These are phyloP conservation scores for Drosophila lacteicornis DNA, from an alignment of 1,140 invertebrate species.

Conservation along the genomic window DNA sequence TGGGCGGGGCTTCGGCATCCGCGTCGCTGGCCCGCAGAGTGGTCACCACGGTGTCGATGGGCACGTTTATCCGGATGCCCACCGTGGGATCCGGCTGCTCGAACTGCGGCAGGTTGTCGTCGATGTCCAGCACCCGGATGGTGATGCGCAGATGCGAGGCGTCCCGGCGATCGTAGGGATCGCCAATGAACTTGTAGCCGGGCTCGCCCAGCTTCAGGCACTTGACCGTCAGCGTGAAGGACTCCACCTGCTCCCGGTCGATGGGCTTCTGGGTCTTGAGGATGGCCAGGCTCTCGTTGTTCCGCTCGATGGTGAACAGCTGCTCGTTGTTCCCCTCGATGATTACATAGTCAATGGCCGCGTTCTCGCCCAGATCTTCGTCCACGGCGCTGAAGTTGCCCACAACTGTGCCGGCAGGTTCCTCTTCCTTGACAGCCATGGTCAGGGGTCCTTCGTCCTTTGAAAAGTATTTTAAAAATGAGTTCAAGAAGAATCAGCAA, in stretches of 20 bases:
- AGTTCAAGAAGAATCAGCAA: background rate
- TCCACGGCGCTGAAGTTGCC: slow-evolving; percentile 90
- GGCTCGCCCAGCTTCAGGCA: slow-evolving; percentile 86
- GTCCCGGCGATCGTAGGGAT: slow-evolving; percentile 86
- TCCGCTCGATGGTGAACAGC: slow-evolving; percentile 88
- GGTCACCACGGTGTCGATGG: slow-evolving; percentile 89
- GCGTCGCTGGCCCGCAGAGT: slow-evolving; percentile 89
- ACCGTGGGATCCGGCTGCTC: slow-evolving; percentile 88
- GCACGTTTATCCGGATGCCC: slow-evolving; percentile 91
- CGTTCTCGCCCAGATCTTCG: slow-evolving; percentile 91
- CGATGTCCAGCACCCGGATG: slow-evolving; percentile 89
- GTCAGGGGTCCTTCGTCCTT: slow-evolving; percentile 89
- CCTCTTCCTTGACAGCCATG: slow-evolving; percentile 89
- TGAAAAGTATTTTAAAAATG: background rate
- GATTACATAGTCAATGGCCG: slow-evolving; percentile 90
- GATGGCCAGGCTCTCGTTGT: slow-evolving; percentile 88
- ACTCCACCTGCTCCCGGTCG: slow-evolving; percentile 88
- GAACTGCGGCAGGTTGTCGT: slow-evolving; percentile 91
- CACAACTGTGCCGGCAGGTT: slow-evolving; percentile 87
- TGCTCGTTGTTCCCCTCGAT: slow-evolving; percentile 90
- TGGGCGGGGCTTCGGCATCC: slow-evolving; percentile 88
- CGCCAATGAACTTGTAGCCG: slow-evolving; percentile 80
- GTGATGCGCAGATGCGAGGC: slow-evolving; percentile 89
- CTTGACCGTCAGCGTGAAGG: slow-evolving; percentile 89
- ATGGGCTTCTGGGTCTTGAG: slow-evolving; percentile 88